Evolutionary conservation across 2,888 invertebrate genomes (phyloP).

Genomic region (Tetramorium bicarinatum): DNA sequence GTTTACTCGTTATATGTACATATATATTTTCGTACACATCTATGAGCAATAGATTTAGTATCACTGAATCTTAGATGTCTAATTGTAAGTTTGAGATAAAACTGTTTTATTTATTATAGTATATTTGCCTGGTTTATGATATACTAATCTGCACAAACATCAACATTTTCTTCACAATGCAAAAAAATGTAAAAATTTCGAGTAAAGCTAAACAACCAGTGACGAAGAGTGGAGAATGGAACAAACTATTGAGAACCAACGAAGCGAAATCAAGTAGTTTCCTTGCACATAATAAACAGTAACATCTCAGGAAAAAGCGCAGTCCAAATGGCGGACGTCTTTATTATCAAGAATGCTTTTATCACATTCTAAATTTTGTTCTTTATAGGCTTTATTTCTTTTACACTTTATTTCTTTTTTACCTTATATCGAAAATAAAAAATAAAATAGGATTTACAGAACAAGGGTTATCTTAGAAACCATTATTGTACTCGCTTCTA

Average conservation of each 20-base stretch:
- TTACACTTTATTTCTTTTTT: not conserved
- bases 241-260: slow-evolving; percentile 60
- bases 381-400: not conserved
- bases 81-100: not conserved
- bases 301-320: slow-evolving; percentile 60
- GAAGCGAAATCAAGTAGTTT: slow-evolving; percentile 66
- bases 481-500: slow-evolving; percentile 24
- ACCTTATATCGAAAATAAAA: not conserved
- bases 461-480: slow-evolving; percentile 29
- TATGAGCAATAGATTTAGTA: not conserved
- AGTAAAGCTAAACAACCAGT: not conserved
- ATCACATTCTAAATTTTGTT: slow-evolving; percentile 16
- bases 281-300: slow-evolving; percentile 60
- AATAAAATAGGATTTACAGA: slow-evolving; percentile 34
- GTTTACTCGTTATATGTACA: slow-evolving; percentile 8
- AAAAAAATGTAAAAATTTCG: slow-evolving; percentile 3
- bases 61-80: not conserved
- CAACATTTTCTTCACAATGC: not conserved
- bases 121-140: not conserved
- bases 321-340: not conserved
- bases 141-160: not conserved
- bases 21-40: slow-evolving; percentile 3
- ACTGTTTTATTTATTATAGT: not conserved
- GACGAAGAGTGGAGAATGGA: not conserved
- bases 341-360: not conserved